Percentiles rank a stretch among this genome's conserved stretches.
Conservation (phyloP, 2,113 vertebrate species). For the Emydura subglobosa region DNA sequence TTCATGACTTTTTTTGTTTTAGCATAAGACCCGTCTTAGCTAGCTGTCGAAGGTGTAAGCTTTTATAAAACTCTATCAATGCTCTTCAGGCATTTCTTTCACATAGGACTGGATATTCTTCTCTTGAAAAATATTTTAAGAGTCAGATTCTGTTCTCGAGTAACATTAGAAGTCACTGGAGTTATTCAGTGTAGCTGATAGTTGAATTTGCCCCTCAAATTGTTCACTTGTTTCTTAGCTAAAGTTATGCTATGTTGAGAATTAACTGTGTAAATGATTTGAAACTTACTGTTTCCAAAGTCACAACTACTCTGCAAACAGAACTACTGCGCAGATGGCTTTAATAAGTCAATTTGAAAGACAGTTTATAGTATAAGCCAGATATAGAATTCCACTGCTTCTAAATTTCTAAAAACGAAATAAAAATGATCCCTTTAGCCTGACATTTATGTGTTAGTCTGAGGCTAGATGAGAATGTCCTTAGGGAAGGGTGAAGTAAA, state of each 20-base stretch:
- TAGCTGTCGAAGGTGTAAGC: neutral
- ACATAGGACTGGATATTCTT: neutral
- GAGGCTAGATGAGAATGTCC: neutral
- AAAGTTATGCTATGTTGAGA: neutral
- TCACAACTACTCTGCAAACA: neutral
- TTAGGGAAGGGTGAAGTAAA: neutral
- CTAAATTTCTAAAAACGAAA: neutral
- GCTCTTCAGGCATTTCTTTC: neutral
- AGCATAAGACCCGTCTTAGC: neutral
- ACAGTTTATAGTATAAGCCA: neutral
- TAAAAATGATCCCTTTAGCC: neutral
- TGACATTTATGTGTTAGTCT: neutral
- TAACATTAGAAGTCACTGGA: no score
- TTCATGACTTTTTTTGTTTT: neutral
- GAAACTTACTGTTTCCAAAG: neutral
- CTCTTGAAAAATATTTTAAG: no score
- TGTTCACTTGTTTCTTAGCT: neutral
- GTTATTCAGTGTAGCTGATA: neutral
- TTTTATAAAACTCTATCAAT: neutral
- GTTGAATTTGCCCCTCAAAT: neutral
- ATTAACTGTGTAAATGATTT: neutral
- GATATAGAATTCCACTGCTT: neutral
- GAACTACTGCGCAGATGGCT: neutral
- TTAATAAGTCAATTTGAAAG: neutral
- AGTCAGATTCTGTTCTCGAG: no score